Percentiles rank a stretch among this genome's conserved stretches.
phyloP scores from a whole-genome alignment of 1,140 invertebrate genomes.

The Hormaphis cornu region DNA sequence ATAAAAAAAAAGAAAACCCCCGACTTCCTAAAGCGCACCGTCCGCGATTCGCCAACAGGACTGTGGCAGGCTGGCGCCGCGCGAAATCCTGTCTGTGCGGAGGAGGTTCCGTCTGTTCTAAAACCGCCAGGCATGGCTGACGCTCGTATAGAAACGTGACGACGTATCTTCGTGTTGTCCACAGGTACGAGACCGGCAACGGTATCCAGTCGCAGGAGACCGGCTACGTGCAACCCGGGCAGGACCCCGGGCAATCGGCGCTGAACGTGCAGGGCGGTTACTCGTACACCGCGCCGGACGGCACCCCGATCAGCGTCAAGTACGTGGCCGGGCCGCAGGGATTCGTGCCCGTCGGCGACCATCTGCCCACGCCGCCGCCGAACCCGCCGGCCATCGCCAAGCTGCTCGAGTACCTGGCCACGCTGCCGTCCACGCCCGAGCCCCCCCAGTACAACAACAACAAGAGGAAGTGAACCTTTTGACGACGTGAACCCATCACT shows the following conservation, averaged over 20 bases:
- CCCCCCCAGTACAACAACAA: slow-evolving; percentile 20
- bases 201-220: slow-evolving; percentile 57
- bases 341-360: slow-evolving; percentile 48
- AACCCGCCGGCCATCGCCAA: slow-evolving; percentile 62
- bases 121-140: too few relatives aligned
- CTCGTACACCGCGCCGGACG: slow-evolving; percentile 65
- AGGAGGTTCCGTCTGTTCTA: too few relatives aligned
- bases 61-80: too few relatives aligned
- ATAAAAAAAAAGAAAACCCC: too few relatives aligned
- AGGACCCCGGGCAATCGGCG: slow-evolving; percentile 50
- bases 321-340: slow-evolving; percentile 70
- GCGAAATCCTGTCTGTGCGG: too few relatives aligned
- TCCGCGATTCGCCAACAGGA: too few relatives aligned
- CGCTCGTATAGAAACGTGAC: neutral
- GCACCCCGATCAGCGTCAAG: slow-evolving; percentile 54
- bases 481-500: too few relatives aligned
- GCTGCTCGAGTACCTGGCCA: slow-evolving; percentile 56
- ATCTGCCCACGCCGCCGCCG: slow-evolving; percentile 57
- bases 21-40: too few relatives aligned
- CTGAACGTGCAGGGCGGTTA: slow-evolving; percentile 49
- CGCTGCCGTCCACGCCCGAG: slow-evolving; percentile 41
- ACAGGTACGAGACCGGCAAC: slow-evolving; percentile 56
- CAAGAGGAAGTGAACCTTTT: neutral
- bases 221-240: slow-evolving; percentile 58
- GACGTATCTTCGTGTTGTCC: slow-evolving; percentile 10